Conservation (phyloP, 2,797 vertebrate species). For the Rhyacichthys aspro region DNA sequence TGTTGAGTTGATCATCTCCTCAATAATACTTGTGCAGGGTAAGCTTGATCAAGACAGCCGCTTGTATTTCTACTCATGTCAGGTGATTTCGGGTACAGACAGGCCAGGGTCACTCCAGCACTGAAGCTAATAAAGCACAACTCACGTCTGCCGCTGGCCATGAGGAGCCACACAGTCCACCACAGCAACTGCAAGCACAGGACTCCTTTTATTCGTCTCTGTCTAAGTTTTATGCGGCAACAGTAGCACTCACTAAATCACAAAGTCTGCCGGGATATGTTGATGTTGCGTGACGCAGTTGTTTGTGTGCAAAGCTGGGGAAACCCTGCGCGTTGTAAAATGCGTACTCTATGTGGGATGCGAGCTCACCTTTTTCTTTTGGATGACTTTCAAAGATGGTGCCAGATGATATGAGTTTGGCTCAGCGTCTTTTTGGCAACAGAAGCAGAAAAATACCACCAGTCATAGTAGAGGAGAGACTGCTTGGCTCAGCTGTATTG, state of each 20-base stretch:
- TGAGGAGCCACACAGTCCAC: slow-evolving; percentile 13
- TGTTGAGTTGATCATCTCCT: no score
- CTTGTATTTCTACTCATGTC: slow-evolving; percentile 57
- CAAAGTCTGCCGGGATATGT: background rate
- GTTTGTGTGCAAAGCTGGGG: slow-evolving; percentile 9
- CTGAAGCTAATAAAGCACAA: slow-evolving; percentile 61
- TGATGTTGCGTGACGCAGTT: background rate
- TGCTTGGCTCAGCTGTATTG: slow-evolving; percentile 60
- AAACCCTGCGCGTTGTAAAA: slow-evolving; percentile 26
- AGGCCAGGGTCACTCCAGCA: slow-evolving; percentile 53
- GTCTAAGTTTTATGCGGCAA: background rate
- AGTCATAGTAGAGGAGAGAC: slow-evolving; percentile 47
- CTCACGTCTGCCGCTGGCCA: slow-evolving; percentile 26
- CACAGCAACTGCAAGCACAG: slow-evolving; percentile 11
- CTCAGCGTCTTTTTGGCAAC: slow-evolving; percentile 53
- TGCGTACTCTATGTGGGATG: slow-evolving; percentile 46
- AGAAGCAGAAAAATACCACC: slow-evolving; percentile 56
- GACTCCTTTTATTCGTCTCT: background rate
- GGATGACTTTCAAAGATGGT: slow-evolving; percentile 77
- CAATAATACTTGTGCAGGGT: background rate
- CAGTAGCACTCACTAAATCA: slow-evolving; percentile 1
- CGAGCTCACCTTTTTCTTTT: slow-evolving; percentile 62
- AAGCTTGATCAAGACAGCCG: slow-evolving; percentile 41
- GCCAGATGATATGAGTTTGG: slow-evolving; percentile 67
- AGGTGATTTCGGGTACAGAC: slow-evolving; percentile 49